Conservation (phyloP, 2,113 vertebrate species). For the Neotragus moschatus region DNA sequence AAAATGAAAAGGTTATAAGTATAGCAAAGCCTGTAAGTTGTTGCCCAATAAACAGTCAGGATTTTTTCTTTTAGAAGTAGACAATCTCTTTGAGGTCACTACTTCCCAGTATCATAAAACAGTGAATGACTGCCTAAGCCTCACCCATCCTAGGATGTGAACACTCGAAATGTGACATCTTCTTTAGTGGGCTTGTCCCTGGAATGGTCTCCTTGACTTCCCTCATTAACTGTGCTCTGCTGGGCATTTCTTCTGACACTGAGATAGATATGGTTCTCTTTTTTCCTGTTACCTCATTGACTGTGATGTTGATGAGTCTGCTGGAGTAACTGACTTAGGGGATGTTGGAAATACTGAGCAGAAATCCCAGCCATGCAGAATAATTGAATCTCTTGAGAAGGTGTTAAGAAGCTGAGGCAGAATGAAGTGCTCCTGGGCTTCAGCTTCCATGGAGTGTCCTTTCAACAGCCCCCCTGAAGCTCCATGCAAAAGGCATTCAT, state of each 20-base stretch:
- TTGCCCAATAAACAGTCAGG: not conserved
- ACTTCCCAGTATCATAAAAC: not conserved
- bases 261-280: not conserved
- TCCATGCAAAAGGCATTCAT: conserved; percentile 9
- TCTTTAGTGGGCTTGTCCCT: not conserved
- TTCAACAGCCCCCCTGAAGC: not conserved
- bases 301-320: not conserved
- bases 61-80: not conserved
- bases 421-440: conserved; percentile 42
- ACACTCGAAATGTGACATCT: conserved; percentile 2
- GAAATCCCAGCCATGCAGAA: conserved; percentile 28
- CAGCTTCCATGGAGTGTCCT: not conserved
- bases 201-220: not conserved
- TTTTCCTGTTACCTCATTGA: conserved; percentile 30
- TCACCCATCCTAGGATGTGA: not conserved
- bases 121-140: not conserved
- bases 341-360: conserved; percentile 38
- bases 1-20: not conserved
- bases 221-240: not conserved
- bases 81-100: not conserved
- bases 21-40: not conserved
- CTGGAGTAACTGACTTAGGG: conserved; percentile 43
- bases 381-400: conserved; percentile 67
- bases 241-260: conserved; percentile 20
- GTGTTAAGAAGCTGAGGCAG: conserved; percentile 47